Conservation (phyloP, 2,797 vertebrate genomes). For the Squalus acanthias region DNA sequence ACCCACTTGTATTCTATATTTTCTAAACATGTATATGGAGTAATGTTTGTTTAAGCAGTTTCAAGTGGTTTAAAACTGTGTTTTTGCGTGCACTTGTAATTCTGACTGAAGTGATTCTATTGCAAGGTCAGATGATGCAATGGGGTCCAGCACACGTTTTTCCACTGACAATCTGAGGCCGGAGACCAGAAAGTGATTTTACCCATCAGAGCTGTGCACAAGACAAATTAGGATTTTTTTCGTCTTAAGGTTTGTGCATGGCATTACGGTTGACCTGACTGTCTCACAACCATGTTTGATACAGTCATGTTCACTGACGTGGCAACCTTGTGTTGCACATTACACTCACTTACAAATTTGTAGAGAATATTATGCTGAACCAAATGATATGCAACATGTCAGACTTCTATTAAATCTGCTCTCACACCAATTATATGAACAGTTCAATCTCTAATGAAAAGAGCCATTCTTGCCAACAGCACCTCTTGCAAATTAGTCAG, state of each 20-base stretch:
- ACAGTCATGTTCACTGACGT: neutral
- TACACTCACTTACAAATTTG: neutral
- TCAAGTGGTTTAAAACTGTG: neutral
- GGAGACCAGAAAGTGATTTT: neutral
- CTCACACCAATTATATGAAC: neutral
- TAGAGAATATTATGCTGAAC: neutral
- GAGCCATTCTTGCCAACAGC: neutral
- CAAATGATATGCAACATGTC: neutral
- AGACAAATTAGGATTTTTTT: neutral
- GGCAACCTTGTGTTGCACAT: neutral
- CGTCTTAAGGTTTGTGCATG: neutral
- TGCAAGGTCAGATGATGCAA: neutral
- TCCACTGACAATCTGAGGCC: neutral
- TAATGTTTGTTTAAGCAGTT: neutral
- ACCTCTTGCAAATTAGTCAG: slow-evolving; percentile 12
- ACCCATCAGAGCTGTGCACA: neutral
- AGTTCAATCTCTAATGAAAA: slow-evolving; percentile 15
- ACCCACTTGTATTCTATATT: neutral
- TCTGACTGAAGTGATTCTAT: neutral
- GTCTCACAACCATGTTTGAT: neutral
- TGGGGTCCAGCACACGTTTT: neutral
- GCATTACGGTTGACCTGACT: neutral
- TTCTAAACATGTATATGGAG: neutral
- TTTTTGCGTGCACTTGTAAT: neutral
- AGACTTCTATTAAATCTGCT: neutral